phyloP scores from a whole-genome alignment of 2,888 invertebrate genomes.

The Lepidonotus clava region DNA sequence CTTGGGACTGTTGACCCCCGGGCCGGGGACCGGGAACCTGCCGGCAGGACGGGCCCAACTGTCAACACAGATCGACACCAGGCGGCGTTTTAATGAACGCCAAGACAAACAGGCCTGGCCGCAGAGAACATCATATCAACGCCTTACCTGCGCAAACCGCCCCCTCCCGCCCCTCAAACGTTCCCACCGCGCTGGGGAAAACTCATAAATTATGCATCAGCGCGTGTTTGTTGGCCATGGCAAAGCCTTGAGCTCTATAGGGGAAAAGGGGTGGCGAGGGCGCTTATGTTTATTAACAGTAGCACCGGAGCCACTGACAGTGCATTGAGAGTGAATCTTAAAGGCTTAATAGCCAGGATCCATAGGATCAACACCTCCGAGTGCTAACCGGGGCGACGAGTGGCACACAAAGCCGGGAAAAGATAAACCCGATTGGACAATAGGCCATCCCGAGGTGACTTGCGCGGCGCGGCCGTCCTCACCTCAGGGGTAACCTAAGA shows the following conservation, averaged over 20 bases:
- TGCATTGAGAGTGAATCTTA: constrained; percentile 47
- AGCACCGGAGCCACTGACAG: constrained; percentile 34
- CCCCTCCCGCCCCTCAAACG: background rate
- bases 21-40: background rate
- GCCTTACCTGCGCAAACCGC: background rate
- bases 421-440: background rate
- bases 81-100: constrained; percentile 40
- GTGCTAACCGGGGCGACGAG: background rate
- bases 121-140: constrained; percentile 8
- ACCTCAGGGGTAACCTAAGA: background rate
- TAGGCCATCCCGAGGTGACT: background rate
- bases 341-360: constrained; percentile 46
- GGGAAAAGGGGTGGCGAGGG: background rate
- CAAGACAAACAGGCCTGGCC: background rate
- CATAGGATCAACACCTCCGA: constrained; percentile 35
- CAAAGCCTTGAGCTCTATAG: background rate
- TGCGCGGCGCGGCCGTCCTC: background rate
- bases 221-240: background rate
- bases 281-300: constrained; percentile 49
- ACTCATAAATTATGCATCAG: constrained; percentile 45
- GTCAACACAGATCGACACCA: constrained; percentile 49
- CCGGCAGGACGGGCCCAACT: constrained; percentile 1
- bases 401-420: background rate
- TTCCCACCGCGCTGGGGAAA: background rate
- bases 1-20: constrained; percentile 42